Conservation (phyloP, 2,888 invertebrate genomes). For the Agapostemon virescens region DNA sequence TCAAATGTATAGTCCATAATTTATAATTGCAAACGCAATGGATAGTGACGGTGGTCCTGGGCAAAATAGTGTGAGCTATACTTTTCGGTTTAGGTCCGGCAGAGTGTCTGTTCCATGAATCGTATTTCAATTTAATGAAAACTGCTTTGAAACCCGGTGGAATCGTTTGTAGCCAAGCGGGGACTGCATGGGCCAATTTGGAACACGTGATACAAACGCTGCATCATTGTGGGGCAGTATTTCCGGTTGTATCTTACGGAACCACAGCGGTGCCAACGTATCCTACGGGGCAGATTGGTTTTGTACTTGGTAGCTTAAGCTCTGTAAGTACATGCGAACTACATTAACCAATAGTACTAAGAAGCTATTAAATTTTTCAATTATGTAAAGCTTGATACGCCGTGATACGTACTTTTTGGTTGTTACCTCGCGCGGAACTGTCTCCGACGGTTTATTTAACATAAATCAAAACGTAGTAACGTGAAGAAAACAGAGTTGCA, state of each 20-base stretch:
- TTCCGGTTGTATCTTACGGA: slow-evolving; percentile 90
- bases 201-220: slow-evolving; percentile 89
- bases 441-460: too few relatives aligned
- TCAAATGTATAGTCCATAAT: neutral
- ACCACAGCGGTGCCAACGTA: slow-evolving; percentile 95
- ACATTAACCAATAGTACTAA: neutral
- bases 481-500: too few relatives aligned
- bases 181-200: slow-evolving; percentile 90
- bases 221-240: slow-evolving; percentile 88
- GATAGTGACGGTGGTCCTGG: neutral
- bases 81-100: slow-evolving; percentile 83
- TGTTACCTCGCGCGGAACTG: too few relatives aligned
- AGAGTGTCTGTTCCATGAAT: slow-evolving; percentile 87
- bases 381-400: too few relatives aligned
- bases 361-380: neutral
- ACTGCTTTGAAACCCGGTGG: slow-evolving; percentile 92
- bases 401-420: too few relatives aligned
- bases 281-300: slow-evolving; percentile 98
- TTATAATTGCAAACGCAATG: neutral
- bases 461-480: too few relatives aligned
- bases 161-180: slow-evolving; percentile 94
- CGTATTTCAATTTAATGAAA: slow-evolving; percentile 92
- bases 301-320: slow-evolving; percentile 91
- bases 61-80: neutral
- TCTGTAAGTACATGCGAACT: slow-evolving; percentile 79